A percentile compares a stretch with the other conserved stretches of the same genome.
phyloP scores from a whole-genome alignment of 1,140 invertebrate species.

The Sycophila sp. region DNA sequence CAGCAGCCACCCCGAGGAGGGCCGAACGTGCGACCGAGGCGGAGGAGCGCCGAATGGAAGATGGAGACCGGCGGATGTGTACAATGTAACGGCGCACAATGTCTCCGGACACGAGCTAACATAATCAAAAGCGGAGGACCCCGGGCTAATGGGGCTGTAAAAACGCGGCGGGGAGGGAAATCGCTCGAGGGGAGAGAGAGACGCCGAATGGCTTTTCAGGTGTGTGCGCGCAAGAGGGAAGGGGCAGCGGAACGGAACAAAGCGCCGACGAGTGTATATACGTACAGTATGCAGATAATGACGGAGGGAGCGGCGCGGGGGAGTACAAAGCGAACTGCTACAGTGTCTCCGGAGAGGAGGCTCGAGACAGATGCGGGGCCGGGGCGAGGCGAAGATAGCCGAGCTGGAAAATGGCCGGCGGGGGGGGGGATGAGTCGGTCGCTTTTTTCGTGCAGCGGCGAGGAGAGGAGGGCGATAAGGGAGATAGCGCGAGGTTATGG shows the following conservation, averaged over 20 bases:
- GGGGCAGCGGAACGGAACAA: conserved; percentile 3
- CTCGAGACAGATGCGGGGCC: neutral
- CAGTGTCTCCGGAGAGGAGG: conserved; percentile 13
- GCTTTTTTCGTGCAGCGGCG: too few species aligned
- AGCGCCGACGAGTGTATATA: neutral
- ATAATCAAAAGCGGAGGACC: conserved; percentile 35
- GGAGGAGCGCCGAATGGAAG: neutral
- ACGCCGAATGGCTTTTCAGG: neutral
- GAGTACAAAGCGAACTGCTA: neutral
- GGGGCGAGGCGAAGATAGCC: neutral
- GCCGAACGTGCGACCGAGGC: too few species aligned
- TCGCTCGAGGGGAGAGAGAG: conserved; percentile 2
- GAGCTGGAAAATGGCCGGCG: neutral
- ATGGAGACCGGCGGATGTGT: conserved; percentile 19
- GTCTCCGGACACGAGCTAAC: conserved; percentile 29
- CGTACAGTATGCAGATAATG: neutral
- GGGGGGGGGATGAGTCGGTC: neutral
- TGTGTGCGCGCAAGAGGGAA: neutral
- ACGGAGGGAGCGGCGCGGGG: neutral
- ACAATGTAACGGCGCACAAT: conserved; percentile 35
- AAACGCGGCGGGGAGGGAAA: conserved; percentile 1
- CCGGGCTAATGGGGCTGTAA: conserved; percentile 34
- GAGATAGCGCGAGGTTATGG: neutral
- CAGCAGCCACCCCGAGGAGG: too few species aligned
- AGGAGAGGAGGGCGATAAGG: neutral